Evolutionary conservation across 2,888 invertebrate genomes (phyloP).

Genomic region (Agrochola litura): DNA sequence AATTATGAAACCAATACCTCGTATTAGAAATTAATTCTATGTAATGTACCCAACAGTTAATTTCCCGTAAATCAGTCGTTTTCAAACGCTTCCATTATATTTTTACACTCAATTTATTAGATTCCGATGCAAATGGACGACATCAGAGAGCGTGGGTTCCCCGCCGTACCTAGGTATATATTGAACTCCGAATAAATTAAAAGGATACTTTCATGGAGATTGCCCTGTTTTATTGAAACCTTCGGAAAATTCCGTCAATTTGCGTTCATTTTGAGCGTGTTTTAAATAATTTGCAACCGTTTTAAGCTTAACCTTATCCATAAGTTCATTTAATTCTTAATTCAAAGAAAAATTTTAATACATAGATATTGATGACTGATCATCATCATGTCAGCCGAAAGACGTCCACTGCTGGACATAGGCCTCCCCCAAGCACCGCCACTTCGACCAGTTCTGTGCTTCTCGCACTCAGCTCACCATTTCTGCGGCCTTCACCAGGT

Average conservation of each 20-base stretch:
- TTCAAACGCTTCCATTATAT: conserved; percentile 46
- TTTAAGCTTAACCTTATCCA: not conserved
- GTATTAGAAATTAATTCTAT: conserved; percentile 1
- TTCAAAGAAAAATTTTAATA: not conserved
- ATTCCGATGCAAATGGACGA: conserved; percentile 79
- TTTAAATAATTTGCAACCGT: not conserved
- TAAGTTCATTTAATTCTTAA: not conserved
- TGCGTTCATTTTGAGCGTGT: not conserved
- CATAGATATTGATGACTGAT: not conserved
- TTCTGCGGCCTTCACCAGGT: no score
- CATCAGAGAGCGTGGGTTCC: conserved; percentile 60
- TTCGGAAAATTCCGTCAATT: conserved; percentile 12
- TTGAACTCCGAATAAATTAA: conserved; percentile 78
- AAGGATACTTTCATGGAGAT: conserved; percentile 75
- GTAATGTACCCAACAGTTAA: conserved; percentile 22
- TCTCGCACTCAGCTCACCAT: no score
- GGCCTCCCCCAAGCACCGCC: no score
- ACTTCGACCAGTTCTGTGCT: no score
- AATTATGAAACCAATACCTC: conserved; percentile 1
- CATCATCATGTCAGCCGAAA: no score
- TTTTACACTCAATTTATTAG: conserved; percentile 73
- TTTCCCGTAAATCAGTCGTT: conserved; percentile 31
- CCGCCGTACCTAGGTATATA: conserved; percentile 66
- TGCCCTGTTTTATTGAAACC: conserved; percentile 50
- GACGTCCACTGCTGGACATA: no score